Evolutionary conservation across 1,140 invertebrate genomes (phyloP).

Genomic region (Idris sp.): DNA sequence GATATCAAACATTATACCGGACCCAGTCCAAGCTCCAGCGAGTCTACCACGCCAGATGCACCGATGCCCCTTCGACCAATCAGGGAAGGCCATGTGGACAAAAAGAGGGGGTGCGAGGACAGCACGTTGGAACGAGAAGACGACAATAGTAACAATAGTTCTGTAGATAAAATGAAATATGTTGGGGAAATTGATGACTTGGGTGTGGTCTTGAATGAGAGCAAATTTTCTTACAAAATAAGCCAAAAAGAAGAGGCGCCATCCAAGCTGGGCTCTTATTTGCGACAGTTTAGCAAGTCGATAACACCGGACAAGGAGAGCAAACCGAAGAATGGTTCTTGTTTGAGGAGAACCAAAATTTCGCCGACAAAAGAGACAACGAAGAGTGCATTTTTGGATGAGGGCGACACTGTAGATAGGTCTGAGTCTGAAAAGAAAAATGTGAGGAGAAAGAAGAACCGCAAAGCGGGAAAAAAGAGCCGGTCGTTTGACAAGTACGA

Average conservation of each 20-base stretch:
- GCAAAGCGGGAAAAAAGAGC: slow-evolving; percentile 23
- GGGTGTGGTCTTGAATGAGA: slow-evolving; percentile 11
- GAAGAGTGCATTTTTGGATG: slow-evolving; percentile 67
- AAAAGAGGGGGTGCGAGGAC: slow-evolving; percentile 73
- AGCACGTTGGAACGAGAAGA: slow-evolving; percentile 74
- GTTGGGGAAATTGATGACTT: slow-evolving; percentile 7
- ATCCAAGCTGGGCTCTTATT: slow-evolving; percentile 69
- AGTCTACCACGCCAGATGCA: slow-evolving; percentile 81
- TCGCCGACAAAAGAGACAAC: slow-evolving; percentile 74
- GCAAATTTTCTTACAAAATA: slow-evolving; percentile 30
- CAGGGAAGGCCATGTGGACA: slow-evolving; percentile 76
- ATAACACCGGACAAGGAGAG: slow-evolving; percentile 69
- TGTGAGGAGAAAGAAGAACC: slow-evolving; percentile 23
- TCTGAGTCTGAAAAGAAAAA: slow-evolving; percentile 14
- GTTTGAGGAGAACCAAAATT: slow-evolving; percentile 74
- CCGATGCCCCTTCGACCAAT: slow-evolving; percentile 77
- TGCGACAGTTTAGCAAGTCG: slow-evolving; percentile 73
- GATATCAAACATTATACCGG: slow-evolving; percentile 86
- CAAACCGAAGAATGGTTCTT: slow-evolving; percentile 62
- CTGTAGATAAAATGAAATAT: slow-evolving; percentile 16
- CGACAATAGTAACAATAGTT: background rate
- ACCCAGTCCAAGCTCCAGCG: slow-evolving; percentile 80
- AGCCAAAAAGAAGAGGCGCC: slow-evolving; percentile 46
- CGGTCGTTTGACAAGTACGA: slow-evolving; percentile 28
- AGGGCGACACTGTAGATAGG: slow-evolving; percentile 21